Percentiles rank a stretch among this genome's conserved stretches.
These are phyloP conservation scores for Etheostoma perlongum DNA, from an alignment of 2,797 vertebrate genomes.

Conservation along the genomic window DNA sequence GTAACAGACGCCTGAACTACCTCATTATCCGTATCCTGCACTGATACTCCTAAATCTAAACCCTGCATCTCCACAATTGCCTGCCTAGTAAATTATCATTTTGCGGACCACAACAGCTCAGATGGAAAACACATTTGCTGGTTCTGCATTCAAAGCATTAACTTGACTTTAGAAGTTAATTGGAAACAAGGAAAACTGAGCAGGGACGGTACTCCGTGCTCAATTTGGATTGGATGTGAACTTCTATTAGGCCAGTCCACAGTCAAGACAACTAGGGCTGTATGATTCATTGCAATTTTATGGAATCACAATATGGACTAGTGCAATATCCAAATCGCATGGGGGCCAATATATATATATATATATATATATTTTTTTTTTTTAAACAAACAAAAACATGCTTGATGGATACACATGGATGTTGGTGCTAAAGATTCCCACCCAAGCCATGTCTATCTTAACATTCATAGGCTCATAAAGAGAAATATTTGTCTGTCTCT, in stretches of 20 bases:
- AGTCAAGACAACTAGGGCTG: constrained; percentile 22
- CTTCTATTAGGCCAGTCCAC: constrained; percentile 40
- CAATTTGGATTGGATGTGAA: constrained; percentile 33
- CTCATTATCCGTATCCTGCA: constrained; percentile 62
- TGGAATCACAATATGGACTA: no score
- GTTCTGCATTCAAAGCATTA: constrained; percentile 52
- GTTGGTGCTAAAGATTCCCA: not conserved
- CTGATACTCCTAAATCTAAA: constrained; percentile 37
- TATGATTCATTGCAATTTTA: no score
- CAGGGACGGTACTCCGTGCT: constrained; percentile 19
- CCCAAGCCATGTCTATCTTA: not conserved
- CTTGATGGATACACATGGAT: constrained; percentile 1
- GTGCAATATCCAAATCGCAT: no score
- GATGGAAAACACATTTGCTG: constrained; percentile 55
- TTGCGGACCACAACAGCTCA: constrained; percentile 35
- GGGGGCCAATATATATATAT: no score
- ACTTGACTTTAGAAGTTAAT: constrained; percentile 45
- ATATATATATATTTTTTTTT: no score
- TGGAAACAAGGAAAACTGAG: constrained; percentile 45
- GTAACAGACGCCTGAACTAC: constrained; percentile 46
- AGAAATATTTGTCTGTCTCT: not conserved
- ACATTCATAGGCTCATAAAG: not conserved
- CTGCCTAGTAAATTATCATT: constrained; percentile 59
- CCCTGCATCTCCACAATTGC: constrained; percentile 45
- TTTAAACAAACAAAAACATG: not conserved